Base-by-base conservation (phyloP, 2,113 vertebrate species). In the Ivindomyrus marchei region DNA sequence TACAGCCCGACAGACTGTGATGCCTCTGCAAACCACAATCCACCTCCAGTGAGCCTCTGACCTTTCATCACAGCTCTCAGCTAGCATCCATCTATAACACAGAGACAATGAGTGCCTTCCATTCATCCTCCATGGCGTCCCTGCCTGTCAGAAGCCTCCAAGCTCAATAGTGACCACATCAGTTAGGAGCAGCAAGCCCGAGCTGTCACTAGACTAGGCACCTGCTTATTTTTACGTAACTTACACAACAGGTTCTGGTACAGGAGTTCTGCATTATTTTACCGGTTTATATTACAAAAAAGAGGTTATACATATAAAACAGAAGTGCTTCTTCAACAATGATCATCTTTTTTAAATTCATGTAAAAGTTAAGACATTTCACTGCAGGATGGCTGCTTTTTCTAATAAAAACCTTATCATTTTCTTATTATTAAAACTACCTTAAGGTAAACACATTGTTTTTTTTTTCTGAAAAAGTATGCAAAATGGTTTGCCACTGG, bases 131-230 rank as follows among this genome's bases (percentile, higher is more conserved):
- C 62, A 90, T 77, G 90, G 90, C 91, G 46, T 83, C 90, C 88
- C 89, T 85, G 93, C 92, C 93, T 90, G 85, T 90, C 19, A 4
- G 36, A 52, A 47, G 87, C 42, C 77, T 91, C 91, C 89, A 83
- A 90, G 88, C 90, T 93, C 91, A 62, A 46, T 89, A 77, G 80
- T 91, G 74, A 11, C 50, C 84, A 49, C 45, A n/a, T n/a, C 84
- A 90, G 85, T 92, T 80, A 45, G 17, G 88, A 70, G 39, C 77
- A 46, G 36, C 80, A 74, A 46, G 74, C 90, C 70, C 90, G 92
- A 93, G 92, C 88, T 94, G 92, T 90, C 92, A 91, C 90, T 70
- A 91, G 36, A 93, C 94, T 91, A 92, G 50, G 53, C 50, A 56
- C 90, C 80, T 62, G 91, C 49, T 88, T 89, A 53, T 90, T 89